Evolutionary conservation across 2,888 invertebrate genomes (phyloP).

Genomic region (Sabatieria punctata): DNA sequence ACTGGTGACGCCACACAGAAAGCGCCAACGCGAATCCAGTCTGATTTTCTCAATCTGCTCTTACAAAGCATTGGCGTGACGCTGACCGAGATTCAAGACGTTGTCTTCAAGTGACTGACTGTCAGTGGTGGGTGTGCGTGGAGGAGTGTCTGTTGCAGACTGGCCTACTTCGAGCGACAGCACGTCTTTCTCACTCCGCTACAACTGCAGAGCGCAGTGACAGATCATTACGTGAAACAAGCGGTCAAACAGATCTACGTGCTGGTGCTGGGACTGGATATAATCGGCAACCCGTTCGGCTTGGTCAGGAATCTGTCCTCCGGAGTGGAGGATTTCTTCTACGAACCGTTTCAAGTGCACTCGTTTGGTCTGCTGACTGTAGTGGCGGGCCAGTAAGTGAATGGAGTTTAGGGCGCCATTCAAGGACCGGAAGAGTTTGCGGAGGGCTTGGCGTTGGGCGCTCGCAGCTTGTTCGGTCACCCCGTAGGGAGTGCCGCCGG

Average conservation of each 20-base stretch:
- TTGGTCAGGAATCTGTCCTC: slow-evolving; percentile 80
- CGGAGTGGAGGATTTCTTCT: slow-evolving; percentile 94
- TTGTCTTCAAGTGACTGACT: slow-evolving; percentile 86
- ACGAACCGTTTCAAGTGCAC: slow-evolving; percentile 96
- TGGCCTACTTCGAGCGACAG: slow-evolving; percentile 77
- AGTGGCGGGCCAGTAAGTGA: too few species aligned
- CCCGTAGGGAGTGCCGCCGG: slow-evolving; percentile 97
- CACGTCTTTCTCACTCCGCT: slow-evolving; percentile 68
- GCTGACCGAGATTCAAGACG: slow-evolving; percentile 90
- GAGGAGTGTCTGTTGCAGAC: too few species aligned
- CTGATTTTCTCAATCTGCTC: slow-evolving; percentile 58
- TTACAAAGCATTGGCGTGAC: slow-evolving; percentile 93
- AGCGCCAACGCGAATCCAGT: slow-evolving; percentile 20
- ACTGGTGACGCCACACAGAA: slow-evolving; percentile 32
- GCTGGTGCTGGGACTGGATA: slow-evolving; percentile 84
- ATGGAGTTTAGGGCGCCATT: slow-evolving; percentile 82
- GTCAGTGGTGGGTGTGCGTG: too few species aligned
- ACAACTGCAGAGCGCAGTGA: slow-evolving; percentile 64
- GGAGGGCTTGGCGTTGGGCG: slow-evolving; percentile 81
- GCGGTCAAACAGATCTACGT: slow-evolving; percentile 72
- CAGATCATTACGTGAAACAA: slow-evolving; percentile 72
- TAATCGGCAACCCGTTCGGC: slow-evolving; percentile 97
- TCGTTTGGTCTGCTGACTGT: too few species aligned
- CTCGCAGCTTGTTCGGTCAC: slow-evolving; percentile 80
- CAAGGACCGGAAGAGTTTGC: slow-evolving; percentile 99